Conservation (phyloP, 2,888 invertebrate genomes). For the Norana najaformis region DNA sequence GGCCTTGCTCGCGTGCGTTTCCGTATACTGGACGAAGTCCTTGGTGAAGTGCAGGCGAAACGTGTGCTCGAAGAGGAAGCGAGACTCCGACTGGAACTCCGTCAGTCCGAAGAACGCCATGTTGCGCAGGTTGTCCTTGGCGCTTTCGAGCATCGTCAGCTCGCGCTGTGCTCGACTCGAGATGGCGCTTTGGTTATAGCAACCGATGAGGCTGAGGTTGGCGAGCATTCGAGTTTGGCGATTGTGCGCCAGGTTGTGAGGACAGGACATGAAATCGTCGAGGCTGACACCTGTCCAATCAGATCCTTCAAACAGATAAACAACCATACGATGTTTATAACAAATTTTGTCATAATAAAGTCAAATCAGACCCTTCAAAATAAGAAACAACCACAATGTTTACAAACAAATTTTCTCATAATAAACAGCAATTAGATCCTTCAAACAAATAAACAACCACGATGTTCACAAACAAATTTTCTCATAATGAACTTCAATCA, state of each 20-base stretch:
- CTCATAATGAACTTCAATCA: too few species aligned
- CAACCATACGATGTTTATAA: background rate
- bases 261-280: slow-evolving; percentile 86
- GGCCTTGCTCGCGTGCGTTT: slow-evolving; percentile 36
- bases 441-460: too few species aligned
- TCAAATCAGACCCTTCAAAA: background rate
- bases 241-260: slow-evolving; percentile 91
- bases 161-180: slow-evolving; percentile 33
- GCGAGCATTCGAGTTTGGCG: slow-evolving; percentile 96
- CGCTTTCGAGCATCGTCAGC: slow-evolving; percentile 83
- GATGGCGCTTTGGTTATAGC: slow-evolving; percentile 74
- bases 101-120: slow-evolving; percentile 98
- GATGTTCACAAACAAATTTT: too few species aligned
- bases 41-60: slow-evolving; percentile 35
- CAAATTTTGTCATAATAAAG: background rate
- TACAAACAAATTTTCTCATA: background rate
- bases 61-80: slow-evolving; percentile 47
- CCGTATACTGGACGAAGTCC: slow-evolving; percentile 35
- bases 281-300: slow-evolving; percentile 77
- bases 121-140: slow-evolving; percentile 84
- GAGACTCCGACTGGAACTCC: slow-evolving; percentile 79
- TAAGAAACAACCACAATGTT: background rate
- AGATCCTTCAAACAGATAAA: slow-evolving; percentile 29
- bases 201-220: slow-evolving; percentile 89
- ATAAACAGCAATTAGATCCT: too few species aligned